Evolutionary conservation across 1,140 invertebrate genomes (phyloP).

Genomic region (Ceratosolen solmsi): DNA sequence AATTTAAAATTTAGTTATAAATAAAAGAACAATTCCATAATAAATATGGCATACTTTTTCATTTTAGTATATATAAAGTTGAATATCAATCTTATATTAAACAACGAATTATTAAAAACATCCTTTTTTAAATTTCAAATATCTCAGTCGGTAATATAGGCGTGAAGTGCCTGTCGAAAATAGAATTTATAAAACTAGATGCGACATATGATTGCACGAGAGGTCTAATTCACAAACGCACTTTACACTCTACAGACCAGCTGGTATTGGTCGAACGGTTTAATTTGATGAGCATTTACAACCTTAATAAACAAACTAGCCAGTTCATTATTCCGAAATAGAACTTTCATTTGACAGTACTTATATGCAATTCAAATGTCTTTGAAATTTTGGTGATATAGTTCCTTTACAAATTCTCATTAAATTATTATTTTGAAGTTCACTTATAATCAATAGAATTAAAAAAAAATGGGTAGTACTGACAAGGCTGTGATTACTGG

Average conservation of each 20-base stretch:
- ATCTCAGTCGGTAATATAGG: too few species aligned
- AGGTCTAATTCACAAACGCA: slow-evolving; percentile 27
- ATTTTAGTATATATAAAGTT: too few species aligned
- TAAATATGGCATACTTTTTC: too few species aligned
- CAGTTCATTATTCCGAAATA: slow-evolving; percentile 33
- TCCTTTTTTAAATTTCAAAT: too few species aligned
- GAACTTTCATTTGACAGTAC: slow-evolving; percentile 38
- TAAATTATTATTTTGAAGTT: too few species aligned
- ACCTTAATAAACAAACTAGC: slow-evolving; percentile 50
- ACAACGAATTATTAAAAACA: too few species aligned
- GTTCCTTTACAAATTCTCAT: neutral
- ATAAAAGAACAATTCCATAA: too few species aligned
- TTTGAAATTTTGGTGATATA: neutral
- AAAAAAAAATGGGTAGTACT: slow-evolving; percentile 83
- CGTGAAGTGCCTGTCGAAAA: neutral
- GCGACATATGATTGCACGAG: slow-evolving; percentile 25
- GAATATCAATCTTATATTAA: too few species aligned
- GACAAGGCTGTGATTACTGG: slow-evolving; percentile 84
- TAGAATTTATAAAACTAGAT: neutral
- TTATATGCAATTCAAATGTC: slow-evolving; percentile 13
- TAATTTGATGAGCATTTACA: slow-evolving; percentile 5
- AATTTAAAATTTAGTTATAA: too few species aligned
- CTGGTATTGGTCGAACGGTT: slow-evolving; percentile 36
- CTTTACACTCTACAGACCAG: slow-evolving; percentile 25
- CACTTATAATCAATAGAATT: too few species aligned